Percentiles rank a stretch among this genome's conserved stretches.
phyloP scores from a whole-genome alignment of 2,888 invertebrate genomes.

The Apotomis turbidana region DNA sequence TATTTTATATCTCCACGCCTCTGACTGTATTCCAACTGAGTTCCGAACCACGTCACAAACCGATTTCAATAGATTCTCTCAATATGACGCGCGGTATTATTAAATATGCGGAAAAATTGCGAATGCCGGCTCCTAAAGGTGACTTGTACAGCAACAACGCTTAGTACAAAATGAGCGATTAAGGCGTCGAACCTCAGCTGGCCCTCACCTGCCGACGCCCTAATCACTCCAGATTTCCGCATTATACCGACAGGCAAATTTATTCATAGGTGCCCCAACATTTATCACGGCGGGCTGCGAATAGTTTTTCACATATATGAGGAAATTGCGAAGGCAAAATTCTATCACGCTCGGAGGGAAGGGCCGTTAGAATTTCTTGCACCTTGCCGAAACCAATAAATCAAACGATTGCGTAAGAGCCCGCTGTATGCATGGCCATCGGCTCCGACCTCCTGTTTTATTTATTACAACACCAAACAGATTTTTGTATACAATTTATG shows the following conservation, averaged over 20 bases:
- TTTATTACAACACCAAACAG: conserved; percentile 76
- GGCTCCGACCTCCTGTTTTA: conserved; percentile 68
- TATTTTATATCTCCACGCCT: too few relatives aligned
- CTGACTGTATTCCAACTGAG: too few relatives aligned
- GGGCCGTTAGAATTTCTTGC: conserved; percentile 72
- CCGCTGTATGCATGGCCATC: conserved; percentile 78
- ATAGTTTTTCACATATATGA: conserved; percentile 77
- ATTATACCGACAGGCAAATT: conserved; percentile 66
- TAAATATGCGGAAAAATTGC: conserved; percentile 6
- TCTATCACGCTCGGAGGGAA: conserved; percentile 73
- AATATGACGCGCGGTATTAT: not conserved
- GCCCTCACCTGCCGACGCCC: conserved; percentile 66
- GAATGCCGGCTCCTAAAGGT: conserved; percentile 1
- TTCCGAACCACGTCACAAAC: too few relatives aligned
- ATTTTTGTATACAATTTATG: conserved; percentile 74
- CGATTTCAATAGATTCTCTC: too few relatives aligned
- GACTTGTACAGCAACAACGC: not conserved
- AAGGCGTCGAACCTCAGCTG: conserved; percentile 40
- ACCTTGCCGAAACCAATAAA: conserved; percentile 81
- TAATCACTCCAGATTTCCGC: conserved; percentile 76
- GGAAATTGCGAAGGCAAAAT: conserved; percentile 76
- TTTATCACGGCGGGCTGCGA: conserved; percentile 74
- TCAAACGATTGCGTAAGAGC: conserved; percentile 81
- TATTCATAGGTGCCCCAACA: conserved; percentile 76
- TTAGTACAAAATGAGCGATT: conserved; percentile 41